These are phyloP conservation scores for Lobophora halterata DNA, from an alignment of 2,888 invertebrate genomes.

Conservation along the genomic window DNA sequence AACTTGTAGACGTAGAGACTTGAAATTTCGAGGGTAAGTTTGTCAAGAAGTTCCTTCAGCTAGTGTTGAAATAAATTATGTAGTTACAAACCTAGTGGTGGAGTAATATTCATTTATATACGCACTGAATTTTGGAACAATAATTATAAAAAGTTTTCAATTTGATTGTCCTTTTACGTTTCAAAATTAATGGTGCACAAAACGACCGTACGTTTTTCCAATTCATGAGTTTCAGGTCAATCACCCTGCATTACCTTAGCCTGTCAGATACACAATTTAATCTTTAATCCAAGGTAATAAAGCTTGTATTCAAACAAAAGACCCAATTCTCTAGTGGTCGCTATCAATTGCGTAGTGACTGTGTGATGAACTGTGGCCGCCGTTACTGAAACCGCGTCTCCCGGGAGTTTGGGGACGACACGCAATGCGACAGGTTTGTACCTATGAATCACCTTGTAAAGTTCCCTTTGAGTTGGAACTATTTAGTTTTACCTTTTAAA, in stretches of 20 bases:
- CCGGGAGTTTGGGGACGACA: slow-evolving; percentile 40
- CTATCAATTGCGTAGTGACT: slow-evolving; percentile 24
- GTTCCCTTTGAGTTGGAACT: no score
- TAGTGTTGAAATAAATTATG: no score
- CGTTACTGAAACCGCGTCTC: slow-evolving; percentile 36
- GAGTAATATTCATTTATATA: no score
- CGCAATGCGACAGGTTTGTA: slow-evolving; percentile 44
- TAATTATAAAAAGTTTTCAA: no score
- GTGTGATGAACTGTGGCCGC: slow-evolving; percentile 15
- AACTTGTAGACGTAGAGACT: no score
- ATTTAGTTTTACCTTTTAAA: no score
- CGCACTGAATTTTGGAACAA: no score
- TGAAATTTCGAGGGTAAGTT: no score
- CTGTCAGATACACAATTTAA: background rate
- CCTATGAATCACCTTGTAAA: slow-evolving; percentile 16
- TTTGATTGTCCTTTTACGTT: slow-evolving; percentile 6
- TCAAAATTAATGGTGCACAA: slow-evolving; percentile 12
- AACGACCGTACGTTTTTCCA: slow-evolving; percentile 9
- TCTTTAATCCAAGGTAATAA: slow-evolving; percentile 13
- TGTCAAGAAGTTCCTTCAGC: no score
- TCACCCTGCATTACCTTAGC: slow-evolving; percentile 7
- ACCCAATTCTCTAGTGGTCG: slow-evolving; percentile 20
- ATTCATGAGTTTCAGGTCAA: slow-evolving; percentile 21
- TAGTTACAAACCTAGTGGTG: no score
- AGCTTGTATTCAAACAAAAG: slow-evolving; percentile 9